Evolutionary conservation across 2,797 vertebrate species (phyloP).

Genomic region (Telmatherina bonti): DNA sequence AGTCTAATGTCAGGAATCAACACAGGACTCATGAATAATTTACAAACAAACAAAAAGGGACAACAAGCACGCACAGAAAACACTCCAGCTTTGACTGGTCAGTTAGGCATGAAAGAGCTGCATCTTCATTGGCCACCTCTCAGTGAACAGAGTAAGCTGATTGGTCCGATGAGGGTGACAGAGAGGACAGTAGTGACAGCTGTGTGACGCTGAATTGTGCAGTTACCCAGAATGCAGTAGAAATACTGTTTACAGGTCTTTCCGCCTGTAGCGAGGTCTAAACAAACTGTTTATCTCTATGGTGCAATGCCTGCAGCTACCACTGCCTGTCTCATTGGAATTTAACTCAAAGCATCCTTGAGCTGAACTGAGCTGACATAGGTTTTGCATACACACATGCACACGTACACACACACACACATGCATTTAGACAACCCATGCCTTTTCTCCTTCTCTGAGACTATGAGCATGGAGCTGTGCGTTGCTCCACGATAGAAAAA

Average conservation of each 20-base stretch:
- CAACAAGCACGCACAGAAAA: slow-evolving; percentile 27
- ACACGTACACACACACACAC: slow-evolving; percentile 8
- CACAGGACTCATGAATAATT: slow-evolving; percentile 67
- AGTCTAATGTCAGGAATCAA: slow-evolving; percentile 58
- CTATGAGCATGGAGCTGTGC: slow-evolving; percentile 49
- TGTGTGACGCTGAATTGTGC: slow-evolving; percentile 72
- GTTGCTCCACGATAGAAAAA: slow-evolving; percentile 58
- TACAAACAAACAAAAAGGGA: slow-evolving; percentile 55
- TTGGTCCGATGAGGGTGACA: slow-evolving; percentile 76
- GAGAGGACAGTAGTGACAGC: slow-evolving; percentile 78
- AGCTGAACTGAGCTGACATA: slow-evolving; percentile 78
- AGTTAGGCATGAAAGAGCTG: slow-evolving; percentile 46
- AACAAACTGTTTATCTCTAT: slow-evolving; percentile 81
- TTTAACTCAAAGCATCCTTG: slow-evolving; percentile 74
- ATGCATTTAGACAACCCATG: slow-evolving; percentile 53
- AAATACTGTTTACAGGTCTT: slow-evolving; percentile 74
- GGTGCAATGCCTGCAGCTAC: slow-evolving; percentile 70
- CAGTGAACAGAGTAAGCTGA: slow-evolving; percentile 33
- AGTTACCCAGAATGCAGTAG: slow-evolving; percentile 77
- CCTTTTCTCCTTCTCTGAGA: slow-evolving; percentile 63
- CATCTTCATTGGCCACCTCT: slow-evolving; percentile 51
- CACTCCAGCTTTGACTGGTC: slow-evolving; percentile 38
- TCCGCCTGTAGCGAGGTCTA: slow-evolving; percentile 69
- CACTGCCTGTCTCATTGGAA: slow-evolving; percentile 70
- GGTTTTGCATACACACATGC: slow-evolving; percentile 54